Percentiles rank a stretch among this genome's conserved stretches.
Conservation (phyloP, 2,113 vertebrate species). For the Myiopsitta monachus region DNA sequence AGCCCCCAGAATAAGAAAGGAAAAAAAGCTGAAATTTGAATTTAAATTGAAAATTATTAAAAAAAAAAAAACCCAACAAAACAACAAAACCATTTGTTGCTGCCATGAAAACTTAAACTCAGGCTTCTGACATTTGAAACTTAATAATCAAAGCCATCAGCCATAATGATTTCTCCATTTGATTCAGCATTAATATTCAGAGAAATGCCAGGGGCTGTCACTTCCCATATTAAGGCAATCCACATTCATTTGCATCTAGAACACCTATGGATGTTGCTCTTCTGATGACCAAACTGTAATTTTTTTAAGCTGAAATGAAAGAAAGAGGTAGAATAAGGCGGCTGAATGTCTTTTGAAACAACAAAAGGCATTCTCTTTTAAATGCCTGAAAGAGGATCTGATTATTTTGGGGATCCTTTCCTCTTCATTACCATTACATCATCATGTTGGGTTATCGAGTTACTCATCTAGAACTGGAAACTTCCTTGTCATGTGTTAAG, state of each 20-base stretch:
- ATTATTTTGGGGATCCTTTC: conserved; percentile 44
- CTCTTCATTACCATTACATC: neutral
- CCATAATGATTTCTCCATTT: conserved; percentile 43
- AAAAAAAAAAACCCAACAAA: conserved; percentile 35
- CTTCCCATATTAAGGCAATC: conserved; percentile 63
- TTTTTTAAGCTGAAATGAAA: conserved; percentile 43
- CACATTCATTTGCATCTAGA: conserved; percentile 35
- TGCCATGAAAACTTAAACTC: conserved; percentile 44
- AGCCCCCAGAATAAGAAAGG: neutral
- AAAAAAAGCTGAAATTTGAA: conserved; percentile 1
- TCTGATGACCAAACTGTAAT: conserved; percentile 46
- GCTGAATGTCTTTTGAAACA: conserved; percentile 41
- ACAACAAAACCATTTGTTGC: conserved; percentile 32
- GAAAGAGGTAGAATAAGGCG: neutral
- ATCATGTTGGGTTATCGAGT: conserved; percentile 57
- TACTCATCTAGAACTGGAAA: conserved; percentile 16
- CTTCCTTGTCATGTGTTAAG: conserved; percentile 41
- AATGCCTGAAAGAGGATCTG: conserved; percentile 32
- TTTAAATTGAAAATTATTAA: conserved; percentile 41
- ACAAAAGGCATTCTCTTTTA: conserved; percentile 37
- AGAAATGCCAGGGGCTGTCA: conserved; percentile 14
- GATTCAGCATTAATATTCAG: conserved; percentile 45
- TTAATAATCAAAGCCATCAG: conserved; percentile 52
- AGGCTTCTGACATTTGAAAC: conserved; percentile 37
- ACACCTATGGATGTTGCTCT: conserved; percentile 11